phyloP scores from a whole-genome alignment of 2,888 invertebrate genomes.

The Operophtera brumata region DNA sequence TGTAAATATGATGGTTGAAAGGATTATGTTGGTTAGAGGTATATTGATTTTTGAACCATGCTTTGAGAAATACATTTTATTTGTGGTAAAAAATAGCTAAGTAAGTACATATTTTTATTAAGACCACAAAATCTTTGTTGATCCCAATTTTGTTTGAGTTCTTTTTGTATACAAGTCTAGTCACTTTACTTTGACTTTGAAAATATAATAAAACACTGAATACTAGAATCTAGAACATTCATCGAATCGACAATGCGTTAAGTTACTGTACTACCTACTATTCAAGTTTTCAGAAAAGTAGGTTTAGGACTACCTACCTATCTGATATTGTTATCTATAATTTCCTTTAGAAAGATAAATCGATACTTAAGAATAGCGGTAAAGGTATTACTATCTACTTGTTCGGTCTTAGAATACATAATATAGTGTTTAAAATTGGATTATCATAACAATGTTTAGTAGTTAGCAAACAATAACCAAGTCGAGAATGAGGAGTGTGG shows the following conservation, averaged over 20 bases:
- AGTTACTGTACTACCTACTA: background rate
- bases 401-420: background rate
- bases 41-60: background rate
- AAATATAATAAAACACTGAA: too few relatives aligned
- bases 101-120: too few relatives aligned
- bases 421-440: slow-evolving; percentile 22
- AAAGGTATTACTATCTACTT: background rate
- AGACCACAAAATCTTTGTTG: too few relatives aligned
- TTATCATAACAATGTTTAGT: slow-evolving; percentile 34
- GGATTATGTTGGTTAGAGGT: slow-evolving; percentile 8
- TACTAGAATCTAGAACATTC: too few relatives aligned
- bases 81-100: too few relatives aligned
- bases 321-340: slow-evolving; percentile 1
- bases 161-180: background rate
- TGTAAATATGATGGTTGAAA: slow-evolving; percentile 13
- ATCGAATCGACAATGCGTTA: background rate
- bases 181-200: too few relatives aligned
- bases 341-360: slow-evolving; percentile 5
- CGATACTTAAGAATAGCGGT: background rate
- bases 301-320: background rate
- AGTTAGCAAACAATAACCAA: slow-evolving; percentile 45
- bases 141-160: too few relatives aligned
- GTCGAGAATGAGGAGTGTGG: slow-evolving; percentile 28
- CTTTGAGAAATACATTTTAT: background rate
- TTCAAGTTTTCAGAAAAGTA: background rate